Conservation (phyloP, 1,140 invertebrate species). For the Penaeus indicus region DNA sequence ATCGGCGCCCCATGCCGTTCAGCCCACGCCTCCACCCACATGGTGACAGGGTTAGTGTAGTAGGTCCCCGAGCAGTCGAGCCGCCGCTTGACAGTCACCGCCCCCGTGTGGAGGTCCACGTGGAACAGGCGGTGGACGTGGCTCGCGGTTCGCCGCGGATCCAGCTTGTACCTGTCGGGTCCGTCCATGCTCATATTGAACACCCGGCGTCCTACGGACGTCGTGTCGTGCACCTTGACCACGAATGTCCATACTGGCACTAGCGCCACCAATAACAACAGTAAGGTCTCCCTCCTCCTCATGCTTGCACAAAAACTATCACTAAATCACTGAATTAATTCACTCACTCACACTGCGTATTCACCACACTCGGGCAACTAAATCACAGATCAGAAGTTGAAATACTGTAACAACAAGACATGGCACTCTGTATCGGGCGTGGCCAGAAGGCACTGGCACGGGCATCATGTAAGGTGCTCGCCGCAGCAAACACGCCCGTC, state of each 20-base stretch:
- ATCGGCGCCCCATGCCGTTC: constrained; percentile 81
- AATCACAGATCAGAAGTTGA: not conserved
- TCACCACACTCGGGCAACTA: constrained; percentile 13
- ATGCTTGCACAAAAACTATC: constrained; percentile 50
- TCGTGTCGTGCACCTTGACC: constrained; percentile 62
- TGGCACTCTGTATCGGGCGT: constrained; percentile 26
- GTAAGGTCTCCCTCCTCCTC: constrained; percentile 53
- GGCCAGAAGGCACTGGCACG: constrained; percentile 39
- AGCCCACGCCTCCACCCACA: constrained; percentile 87
- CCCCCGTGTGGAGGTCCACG: constrained; percentile 81
- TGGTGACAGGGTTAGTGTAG: constrained; percentile 86
- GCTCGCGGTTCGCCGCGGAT: constrained; percentile 82
- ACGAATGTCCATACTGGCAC: constrained; percentile 58
- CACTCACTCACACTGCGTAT: constrained; percentile 1
- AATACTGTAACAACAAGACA: not conserved
- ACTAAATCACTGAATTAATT: constrained; percentile 35
- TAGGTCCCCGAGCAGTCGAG: constrained; percentile 85
- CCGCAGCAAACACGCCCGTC: constrained; percentile 13
- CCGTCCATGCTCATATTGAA: constrained; percentile 62
- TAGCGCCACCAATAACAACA: constrained; percentile 50
- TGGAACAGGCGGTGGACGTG: constrained; percentile 84
- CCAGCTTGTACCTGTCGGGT: constrained; percentile 78
- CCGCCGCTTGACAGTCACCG: constrained; percentile 79
- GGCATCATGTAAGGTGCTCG: constrained; percentile 20
- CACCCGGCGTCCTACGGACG: constrained; percentile 53